A percentile compares a stretch with the other conserved stretches of the same genome.
Conservation (phyloP, 1,140 invertebrate species). For the Dufourea novaeangliae region DNA sequence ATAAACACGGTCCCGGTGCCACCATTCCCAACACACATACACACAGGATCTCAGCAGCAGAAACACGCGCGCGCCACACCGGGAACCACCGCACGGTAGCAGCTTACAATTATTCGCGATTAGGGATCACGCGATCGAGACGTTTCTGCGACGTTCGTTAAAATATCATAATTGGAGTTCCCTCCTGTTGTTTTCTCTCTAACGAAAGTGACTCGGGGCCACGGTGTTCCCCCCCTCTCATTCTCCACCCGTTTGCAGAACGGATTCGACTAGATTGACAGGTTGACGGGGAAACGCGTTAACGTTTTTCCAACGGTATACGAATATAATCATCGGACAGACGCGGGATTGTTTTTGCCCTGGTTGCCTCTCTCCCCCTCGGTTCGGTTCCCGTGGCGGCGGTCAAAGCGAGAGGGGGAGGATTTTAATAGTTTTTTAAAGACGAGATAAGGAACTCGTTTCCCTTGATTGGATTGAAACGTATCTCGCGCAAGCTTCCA, state of each 20-base stretch:
- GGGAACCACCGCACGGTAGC: not conserved
- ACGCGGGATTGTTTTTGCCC: slow-evolving; percentile 3
- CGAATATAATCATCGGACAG: not conserved
- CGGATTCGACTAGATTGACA: slow-evolving; percentile 10
- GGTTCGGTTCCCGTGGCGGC: not conserved
- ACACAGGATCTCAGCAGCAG: too few species aligned
- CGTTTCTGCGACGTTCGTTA: slow-evolving; percentile 29
- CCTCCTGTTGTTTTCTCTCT: slow-evolving; percentile 7
- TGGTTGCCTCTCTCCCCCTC: not conserved
- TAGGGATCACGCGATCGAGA: slow-evolving; percentile 49
- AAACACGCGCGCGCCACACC: not conserved
- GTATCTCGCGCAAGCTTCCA: slow-evolving; percentile 32
- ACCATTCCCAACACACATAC: too few species aligned
- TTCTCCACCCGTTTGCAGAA: not conserved
- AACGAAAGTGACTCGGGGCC: slow-evolving; percentile 14
- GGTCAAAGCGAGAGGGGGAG: not conserved
- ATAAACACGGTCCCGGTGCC: too few species aligned
- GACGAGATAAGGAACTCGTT: slow-evolving; percentile 50
- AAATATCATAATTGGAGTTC: slow-evolving; percentile 13
- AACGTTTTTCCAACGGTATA: slow-evolving; percentile 1
- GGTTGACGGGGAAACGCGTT: slow-evolving; percentile 18
- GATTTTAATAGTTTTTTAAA: slow-evolving; percentile 50
- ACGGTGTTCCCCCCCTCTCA: not conserved
- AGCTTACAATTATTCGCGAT: slow-evolving; percentile 45
- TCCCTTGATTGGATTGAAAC: slow-evolving; percentile 43